Evolutionary conservation across 2,797 vertebrate genomes (phyloP).

Genomic region (Oreochromis grahami): DNA sequence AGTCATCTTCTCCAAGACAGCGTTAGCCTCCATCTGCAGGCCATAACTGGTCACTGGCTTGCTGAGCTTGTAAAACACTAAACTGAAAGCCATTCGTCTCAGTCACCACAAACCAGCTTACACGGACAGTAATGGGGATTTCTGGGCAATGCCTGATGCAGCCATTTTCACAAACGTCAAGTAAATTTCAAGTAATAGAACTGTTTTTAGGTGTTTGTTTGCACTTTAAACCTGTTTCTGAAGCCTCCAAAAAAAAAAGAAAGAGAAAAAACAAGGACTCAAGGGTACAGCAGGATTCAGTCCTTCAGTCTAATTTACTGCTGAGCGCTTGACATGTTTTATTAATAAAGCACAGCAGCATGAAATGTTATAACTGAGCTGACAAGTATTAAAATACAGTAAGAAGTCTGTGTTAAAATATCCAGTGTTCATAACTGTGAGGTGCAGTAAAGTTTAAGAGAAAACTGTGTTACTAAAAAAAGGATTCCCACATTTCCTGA

Average conservation of each 20-base stretch:
- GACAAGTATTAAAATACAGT: conserved; percentile 27
- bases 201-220: neutral
- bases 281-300: neutral
- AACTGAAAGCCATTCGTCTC: conserved; percentile 41
- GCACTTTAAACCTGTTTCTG: neutral
- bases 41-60: conserved; percentile 42
- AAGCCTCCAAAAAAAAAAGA: neutral
- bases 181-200: neutral
- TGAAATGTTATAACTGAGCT: conserved; percentile 8
- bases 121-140: conserved; percentile 31
- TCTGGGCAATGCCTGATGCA: conserved; percentile 15
- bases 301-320: conserved; percentile 15
- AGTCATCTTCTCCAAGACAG: conserved; percentile 2
- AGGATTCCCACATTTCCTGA: neutral
- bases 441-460: conserved; percentile 5
- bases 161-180: conserved; percentile 12
- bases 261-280: neutral
- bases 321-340: conserved; percentile 40
- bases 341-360: conserved; percentile 13
- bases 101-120: conserved; percentile 24
- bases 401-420: conserved; percentile 4
- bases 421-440: neutral
- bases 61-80: conserved; percentile 43
- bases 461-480: conserved; percentile 2
- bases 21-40: conserved; percentile 17